Evolutionary conservation across 2,113 vertebrate genomes (phyloP).

Genomic region (Procapra przewalskii): DNA sequence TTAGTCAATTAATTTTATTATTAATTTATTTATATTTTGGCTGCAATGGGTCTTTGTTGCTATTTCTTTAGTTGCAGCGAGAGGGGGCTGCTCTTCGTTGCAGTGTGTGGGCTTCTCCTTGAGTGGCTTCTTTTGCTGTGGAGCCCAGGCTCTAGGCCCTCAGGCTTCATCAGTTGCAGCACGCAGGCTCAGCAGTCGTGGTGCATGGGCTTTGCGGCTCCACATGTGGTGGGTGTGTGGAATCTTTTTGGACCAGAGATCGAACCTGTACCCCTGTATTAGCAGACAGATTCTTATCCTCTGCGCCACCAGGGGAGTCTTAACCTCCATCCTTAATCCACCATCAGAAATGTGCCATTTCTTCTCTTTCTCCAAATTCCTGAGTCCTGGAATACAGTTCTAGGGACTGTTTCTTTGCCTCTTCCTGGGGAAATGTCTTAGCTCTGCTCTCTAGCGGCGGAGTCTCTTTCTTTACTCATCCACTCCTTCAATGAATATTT

Average conservation of each 20-base stretch:
- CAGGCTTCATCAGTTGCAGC: background rate
- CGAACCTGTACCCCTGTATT: background rate
- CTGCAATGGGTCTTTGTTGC: background rate
- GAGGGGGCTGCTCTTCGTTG: background rate
- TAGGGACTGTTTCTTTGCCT: constrained; percentile 1
- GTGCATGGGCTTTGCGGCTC: background rate
- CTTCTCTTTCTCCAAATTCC: background rate
- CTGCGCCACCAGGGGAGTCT: background rate
- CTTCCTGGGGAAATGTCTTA: constrained; percentile 26
- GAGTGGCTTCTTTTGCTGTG: background rate
- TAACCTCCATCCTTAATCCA: background rate
- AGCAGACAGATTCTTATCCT: background rate
- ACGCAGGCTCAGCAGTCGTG: background rate
- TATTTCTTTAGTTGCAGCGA: background rate
- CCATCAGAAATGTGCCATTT: background rate
- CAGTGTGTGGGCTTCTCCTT: background rate
- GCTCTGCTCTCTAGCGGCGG: background rate
- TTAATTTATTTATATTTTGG: background rate
- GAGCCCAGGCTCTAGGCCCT: background rate
- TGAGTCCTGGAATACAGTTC: background rate
- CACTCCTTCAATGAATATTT: constrained; percentile 43
- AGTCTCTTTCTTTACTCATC: constrained; percentile 41
- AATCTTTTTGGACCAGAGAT: background rate
- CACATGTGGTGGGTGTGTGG: background rate
- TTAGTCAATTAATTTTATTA: background rate